Evolutionary conservation across 1,140 invertebrate genomes (phyloP).

Genomic region (Pseudomyrmex flavicornis): DNA sequence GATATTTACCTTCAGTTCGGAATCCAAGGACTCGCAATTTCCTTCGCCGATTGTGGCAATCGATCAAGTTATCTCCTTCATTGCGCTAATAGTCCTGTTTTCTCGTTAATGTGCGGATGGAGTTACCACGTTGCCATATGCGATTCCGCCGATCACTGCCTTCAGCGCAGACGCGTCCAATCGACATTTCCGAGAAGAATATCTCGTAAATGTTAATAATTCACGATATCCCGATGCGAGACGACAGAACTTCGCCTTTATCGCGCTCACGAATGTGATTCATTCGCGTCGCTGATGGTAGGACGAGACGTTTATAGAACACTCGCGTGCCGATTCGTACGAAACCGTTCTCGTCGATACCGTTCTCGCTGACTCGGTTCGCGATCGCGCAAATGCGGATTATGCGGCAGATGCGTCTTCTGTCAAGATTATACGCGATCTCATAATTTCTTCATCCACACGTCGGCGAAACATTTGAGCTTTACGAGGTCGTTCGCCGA

Average conservation of each 20-base stretch:
- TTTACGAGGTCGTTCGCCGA: neutral
- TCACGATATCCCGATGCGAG: constrained; percentile 33
- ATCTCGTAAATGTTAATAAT: constrained; percentile 67
- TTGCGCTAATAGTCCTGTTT: constrained; percentile 53
- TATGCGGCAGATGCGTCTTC: neutral
- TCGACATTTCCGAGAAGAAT: constrained; percentile 57
- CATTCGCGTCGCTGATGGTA: constrained; percentile 18
- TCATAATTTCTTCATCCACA: constrained; percentile 43
- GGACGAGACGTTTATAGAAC: constrained; percentile 38
- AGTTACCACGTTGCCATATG: constrained; percentile 19
- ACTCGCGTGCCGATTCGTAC: constrained; percentile 30
- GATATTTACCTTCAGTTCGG: neutral
- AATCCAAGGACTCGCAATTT: neutral
- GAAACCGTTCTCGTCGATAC: constrained; percentile 35
- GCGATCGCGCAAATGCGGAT: neutral
- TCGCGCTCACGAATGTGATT: constrained; percentile 29
- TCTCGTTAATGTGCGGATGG: constrained; percentile 40
- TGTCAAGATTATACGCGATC: neutral
- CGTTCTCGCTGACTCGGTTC: neutral
- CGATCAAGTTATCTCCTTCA: constrained; percentile 53
- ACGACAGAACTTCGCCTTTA: constrained; percentile 2
- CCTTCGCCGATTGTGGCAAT: constrained; percentile 11
- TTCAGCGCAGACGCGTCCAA: constrained; percentile 30
- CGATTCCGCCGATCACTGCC: constrained; percentile 25
- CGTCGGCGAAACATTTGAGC: neutral